phyloP scores from a whole-genome alignment of 2,797 vertebrate species.

The Macroramphosus scolopax region DNA sequence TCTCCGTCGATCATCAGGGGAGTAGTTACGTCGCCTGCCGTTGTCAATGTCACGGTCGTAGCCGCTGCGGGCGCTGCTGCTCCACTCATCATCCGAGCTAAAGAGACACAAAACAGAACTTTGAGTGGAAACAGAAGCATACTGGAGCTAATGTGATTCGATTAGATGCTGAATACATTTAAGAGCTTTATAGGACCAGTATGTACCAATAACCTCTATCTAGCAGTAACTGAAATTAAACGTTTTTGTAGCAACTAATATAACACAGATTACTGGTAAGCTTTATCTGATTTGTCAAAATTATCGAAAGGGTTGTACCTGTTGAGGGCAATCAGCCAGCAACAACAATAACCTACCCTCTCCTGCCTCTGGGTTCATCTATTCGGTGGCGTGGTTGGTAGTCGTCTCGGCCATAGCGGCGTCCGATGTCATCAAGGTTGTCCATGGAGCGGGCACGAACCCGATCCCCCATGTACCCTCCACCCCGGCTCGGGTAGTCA shows the following conservation, averaged over 20 bases:
- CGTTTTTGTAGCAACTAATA: no score
- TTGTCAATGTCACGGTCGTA: conserved; percentile 59
- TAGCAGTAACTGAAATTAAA: no score
- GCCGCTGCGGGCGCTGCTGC: conserved; percentile 69
- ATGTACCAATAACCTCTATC: no score
- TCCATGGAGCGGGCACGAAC: conserved; percentile 86
- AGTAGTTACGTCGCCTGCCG: conserved; percentile 68
- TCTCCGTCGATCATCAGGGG: conserved; percentile 63
- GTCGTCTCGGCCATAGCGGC: conserved; percentile 57
- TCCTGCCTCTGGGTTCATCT: conserved; percentile 68
- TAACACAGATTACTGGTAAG: no score
- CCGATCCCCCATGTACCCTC: conserved; percentile 46
- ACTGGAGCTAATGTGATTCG: no score
- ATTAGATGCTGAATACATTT: no score
- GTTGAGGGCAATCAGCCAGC: no score
- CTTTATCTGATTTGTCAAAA: no score
- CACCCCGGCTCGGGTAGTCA: conserved; percentile 46
- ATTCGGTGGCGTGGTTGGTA: conserved; percentile 51
- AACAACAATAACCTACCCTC: conserved; percentile 70
- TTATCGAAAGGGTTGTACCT: no score
- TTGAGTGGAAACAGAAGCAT: not conserved
- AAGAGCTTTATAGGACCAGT: no score
- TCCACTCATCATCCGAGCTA: conserved; percentile 78
- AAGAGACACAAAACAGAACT: conserved; percentile 6
- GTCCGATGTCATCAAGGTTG: conserved; percentile 81